phyloP scores from a whole-genome alignment of 2,113 vertebrate species.

The Hydrolagus affinis region DNA sequence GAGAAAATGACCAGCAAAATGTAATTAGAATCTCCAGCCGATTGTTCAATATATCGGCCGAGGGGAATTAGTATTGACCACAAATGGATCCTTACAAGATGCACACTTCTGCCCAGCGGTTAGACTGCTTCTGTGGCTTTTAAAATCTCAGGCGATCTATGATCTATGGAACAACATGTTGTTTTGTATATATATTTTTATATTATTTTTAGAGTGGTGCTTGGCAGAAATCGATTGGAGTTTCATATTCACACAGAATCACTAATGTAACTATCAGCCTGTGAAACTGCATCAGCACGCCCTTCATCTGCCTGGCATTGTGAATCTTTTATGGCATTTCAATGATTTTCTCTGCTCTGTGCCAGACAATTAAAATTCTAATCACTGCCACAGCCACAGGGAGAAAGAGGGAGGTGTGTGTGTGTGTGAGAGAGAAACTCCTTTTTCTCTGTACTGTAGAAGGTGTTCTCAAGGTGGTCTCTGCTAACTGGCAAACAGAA shows the following conservation, averaged over 20 bases:
- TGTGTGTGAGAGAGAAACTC: slow-evolving; percentile 44
- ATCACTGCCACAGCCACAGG: slow-evolving; percentile 49
- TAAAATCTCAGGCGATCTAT: not conserved
- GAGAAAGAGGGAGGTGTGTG: not conserved
- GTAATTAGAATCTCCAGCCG: slow-evolving; percentile 21
- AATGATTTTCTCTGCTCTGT: slow-evolving; percentile 46
- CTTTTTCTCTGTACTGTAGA: slow-evolving; percentile 50
- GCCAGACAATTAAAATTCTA: slow-evolving; percentile 72
- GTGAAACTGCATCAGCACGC: slow-evolving; percentile 34
- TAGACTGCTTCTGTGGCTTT: not conserved
- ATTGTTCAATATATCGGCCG: slow-evolving; percentile 1
- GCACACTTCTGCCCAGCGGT: not conserved
- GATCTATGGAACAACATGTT: not conserved
- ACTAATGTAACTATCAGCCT: slow-evolving; percentile 39
- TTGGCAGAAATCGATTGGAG: slow-evolving; percentile 34
- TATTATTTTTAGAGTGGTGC: slow-evolving; percentile 15
- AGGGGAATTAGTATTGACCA: not conserved
- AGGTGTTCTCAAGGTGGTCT: slow-evolving; percentile 72
- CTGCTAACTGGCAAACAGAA: slow-evolving; percentile 53
- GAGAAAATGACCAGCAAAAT: slow-evolving; percentile 26
- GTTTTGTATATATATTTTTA: slow-evolving; percentile 18
- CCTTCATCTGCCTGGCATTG: slow-evolving; percentile 53
- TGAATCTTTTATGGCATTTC: slow-evolving; percentile 50
- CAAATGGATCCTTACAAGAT: not conserved
- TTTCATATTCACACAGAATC: slow-evolving; percentile 34